Percentiles rank a stretch among this genome's conserved stretches.
Evolutionary conservation across 2,797 vertebrate genomes (phyloP).

Genomic region (Merluccius polli): DNA sequence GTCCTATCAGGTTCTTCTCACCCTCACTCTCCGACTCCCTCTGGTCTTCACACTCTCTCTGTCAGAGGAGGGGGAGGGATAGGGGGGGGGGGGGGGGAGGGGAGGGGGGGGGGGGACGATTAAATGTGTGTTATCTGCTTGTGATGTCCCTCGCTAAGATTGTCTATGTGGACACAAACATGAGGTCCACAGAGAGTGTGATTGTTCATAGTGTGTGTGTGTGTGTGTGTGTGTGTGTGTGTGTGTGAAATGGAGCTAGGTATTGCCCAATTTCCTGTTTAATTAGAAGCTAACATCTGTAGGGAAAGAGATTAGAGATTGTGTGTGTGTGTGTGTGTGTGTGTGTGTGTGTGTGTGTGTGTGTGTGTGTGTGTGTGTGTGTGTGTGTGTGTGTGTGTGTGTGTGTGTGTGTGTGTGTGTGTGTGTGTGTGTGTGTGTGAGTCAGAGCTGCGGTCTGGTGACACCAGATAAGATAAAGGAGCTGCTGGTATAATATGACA

Average conservation of each 20-base stretch:
- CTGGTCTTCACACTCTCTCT: background rate
- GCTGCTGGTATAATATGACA: background rate
- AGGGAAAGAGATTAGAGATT: background rate
- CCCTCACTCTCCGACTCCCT: background rate
- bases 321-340: background rate
- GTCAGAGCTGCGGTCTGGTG: background rate
- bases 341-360: no score
- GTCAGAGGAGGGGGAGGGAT: background rate
- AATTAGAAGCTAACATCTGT: background rate
- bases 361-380: no score
- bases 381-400: no score
- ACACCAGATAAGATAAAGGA: background rate
- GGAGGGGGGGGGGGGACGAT: no score
- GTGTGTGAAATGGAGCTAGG: background rate
- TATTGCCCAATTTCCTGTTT: background rate
- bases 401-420: no score
- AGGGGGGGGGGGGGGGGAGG: no score
- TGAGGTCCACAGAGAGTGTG: background rate
- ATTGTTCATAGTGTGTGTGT: no score
- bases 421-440: no score
- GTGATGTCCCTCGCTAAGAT: background rate
- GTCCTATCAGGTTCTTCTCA: constrained; percentile 14
- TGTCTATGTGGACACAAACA: background rate
- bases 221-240: background rate
- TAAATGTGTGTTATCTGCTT: background rate